phyloP scores from a whole-genome alignment of 92 coral and sea anemone species.

The Siderastrea radians region DNA sequence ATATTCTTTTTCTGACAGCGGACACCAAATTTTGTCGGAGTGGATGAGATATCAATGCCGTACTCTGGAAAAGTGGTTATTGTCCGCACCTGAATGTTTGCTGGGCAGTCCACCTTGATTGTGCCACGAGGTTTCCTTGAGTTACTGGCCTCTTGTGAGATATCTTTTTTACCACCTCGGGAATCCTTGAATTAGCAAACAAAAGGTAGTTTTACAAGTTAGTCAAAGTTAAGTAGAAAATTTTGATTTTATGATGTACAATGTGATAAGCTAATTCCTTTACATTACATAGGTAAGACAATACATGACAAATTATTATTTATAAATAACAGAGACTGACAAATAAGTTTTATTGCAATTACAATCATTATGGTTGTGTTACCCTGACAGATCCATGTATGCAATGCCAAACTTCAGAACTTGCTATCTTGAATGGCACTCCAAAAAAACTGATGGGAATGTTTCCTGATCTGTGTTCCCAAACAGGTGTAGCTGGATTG shows the following conservation, averaged over 20 bases:
- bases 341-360: background rate
- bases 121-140: background rate
- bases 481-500: background rate
- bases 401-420: conserved; percentile 5
- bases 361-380: too few species aligned
- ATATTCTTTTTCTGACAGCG: conserved; percentile 17
- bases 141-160: background rate
- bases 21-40: conserved; percentile 23
- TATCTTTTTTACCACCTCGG: background rate
- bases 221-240: too few species aligned
- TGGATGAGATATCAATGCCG: conserved; percentile 21
- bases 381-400: background rate
- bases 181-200: background rate
- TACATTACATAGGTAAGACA: too few species aligned
- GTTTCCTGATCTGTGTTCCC: conserved; percentile 7
- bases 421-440: background rate
- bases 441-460: background rate
- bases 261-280: background rate
- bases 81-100: conserved; percentile 15
- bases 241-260: too few species aligned
- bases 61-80: conserved; percentile 17
- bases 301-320: too few species aligned
- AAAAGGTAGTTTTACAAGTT: background rate
- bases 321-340: too few species aligned
- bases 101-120: conserved; percentile 14